Conservation (phyloP, 2,888 invertebrate genomes). For the Hoplodrina blanda region DNA sequence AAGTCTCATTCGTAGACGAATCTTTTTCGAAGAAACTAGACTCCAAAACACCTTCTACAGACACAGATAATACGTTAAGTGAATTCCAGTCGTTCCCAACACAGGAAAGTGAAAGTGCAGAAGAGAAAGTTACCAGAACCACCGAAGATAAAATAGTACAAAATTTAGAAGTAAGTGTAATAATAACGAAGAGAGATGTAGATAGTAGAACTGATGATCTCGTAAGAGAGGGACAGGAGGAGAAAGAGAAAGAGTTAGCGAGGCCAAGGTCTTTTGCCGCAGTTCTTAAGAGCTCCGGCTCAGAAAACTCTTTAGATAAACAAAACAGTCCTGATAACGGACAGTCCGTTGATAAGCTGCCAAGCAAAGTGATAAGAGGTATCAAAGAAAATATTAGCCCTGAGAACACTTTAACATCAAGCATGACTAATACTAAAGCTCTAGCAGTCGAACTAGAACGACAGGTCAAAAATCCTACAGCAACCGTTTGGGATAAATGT, state of each 20-base stretch:
- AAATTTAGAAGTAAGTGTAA: conserved; percentile 88
- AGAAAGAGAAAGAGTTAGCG: conserved; percentile 72
- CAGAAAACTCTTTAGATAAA: conserved; percentile 84
- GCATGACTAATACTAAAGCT: conserved; percentile 83
- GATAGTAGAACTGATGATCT: conserved; percentile 78
- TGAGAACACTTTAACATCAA: conserved; percentile 90
- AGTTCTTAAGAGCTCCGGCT: conserved; percentile 84
- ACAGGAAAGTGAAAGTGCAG: conserved; percentile 67
- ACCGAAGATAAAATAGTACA: conserved; percentile 89
- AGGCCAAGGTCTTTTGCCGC: conserved; percentile 86
- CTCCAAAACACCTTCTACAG: conserved; percentile 87
- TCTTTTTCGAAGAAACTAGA: conserved; percentile 86
- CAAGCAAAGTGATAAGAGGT: conserved; percentile 90
- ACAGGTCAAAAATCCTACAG: conserved; percentile 73
- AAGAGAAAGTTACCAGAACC: conserved; percentile 85
- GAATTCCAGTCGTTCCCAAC: conserved; percentile 84
- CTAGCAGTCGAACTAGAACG: conserved; percentile 80
- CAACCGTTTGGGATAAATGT: conserved; percentile 73
- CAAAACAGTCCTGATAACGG: conserved; percentile 83
- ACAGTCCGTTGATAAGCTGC: conserved; percentile 86
- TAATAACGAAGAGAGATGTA: conserved; percentile 66
- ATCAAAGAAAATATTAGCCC: conserved; percentile 92
- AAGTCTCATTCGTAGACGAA: conserved; percentile 86
- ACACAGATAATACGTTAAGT: conserved; percentile 86
- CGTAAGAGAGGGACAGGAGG: conserved; percentile 72